Base-by-base conservation (phyloP, 2,113 vertebrate species). In the Bujurquina vittata region DNA sequence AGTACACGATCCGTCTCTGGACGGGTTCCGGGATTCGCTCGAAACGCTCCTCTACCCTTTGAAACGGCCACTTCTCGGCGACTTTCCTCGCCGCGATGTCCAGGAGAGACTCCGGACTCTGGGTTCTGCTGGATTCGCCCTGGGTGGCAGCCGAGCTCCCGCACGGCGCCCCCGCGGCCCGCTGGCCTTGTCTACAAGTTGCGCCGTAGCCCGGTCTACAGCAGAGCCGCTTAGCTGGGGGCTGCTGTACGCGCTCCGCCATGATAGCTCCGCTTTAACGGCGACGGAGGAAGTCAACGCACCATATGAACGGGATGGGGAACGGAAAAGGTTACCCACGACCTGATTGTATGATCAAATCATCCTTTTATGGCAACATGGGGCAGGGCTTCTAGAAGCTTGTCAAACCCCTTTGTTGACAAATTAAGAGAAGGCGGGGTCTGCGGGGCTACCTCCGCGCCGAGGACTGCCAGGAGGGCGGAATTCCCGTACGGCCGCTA, bases 21-120 rank as follows among this genome's bases (percentile, higher is more conserved):
- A 98, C 97, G 12, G 98, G 98, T 95, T 99, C 98, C 75, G 98
- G 97, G 83, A 99, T 98, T 94, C 97, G 95, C 94, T 98, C 97
- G 91, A 99, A 99, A 26, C 97, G 96, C 93, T 99, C 98, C 91
- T 99, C 98, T 60, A 98, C 98, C 93, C 96, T 87, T 87, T 99
- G 98, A 80, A 98, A 99, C 85, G 98, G 98, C 98, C 98, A 99
- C 96, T 99, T 98, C 94, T 98, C 98, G 43, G 97, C 98, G 86
- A 99, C 98, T 94, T 94, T 96, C 69, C 98, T 95, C 89, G 97
- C 98, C 79, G 97, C 96, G 92, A 98, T 98, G 94, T 98, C 98
- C 95, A 99, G 92, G 40, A 99, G 95, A 20, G 97, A 96, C 93
- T 99, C 97, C 18, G 98, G 97, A 88, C 95, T 97, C 90, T 96